Evolutionary conservation across 2,888 invertebrate genomes (phyloP), one percentile per base, ranked within the genome.

Genomic region (Ametastegia equiseti): DNA sequence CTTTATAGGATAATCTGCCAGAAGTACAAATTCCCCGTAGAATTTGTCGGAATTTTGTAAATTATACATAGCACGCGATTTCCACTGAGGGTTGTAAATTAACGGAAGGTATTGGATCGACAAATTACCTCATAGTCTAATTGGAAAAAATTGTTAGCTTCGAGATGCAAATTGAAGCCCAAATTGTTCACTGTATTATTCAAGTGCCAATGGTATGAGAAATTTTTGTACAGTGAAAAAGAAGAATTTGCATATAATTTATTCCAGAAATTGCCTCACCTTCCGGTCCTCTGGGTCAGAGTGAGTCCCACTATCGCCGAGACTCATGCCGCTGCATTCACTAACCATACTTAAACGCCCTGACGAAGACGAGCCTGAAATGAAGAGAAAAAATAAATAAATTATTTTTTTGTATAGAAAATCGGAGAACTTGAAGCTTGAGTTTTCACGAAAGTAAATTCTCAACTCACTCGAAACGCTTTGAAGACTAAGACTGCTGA

Each of bases 241-340:
- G 19, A 50, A 54, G 19, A 1, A 54, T 42, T 9, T 9, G 9
- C 9, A 9, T 9, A 42, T 9, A 42, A 42, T 19, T 15, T 54
- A 9, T 54, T 5, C 19, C 15, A 9, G 3, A 5, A 13, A 54
- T 54, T 30, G 1, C 36, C 19, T 75, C 84, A 92, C 93, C 89
- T 93, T 93, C 83, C 96, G 94, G 80, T 97, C 97, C 83, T 97
- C 97, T 80, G 95, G 94, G 90, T 97, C 97, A 0, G 97, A 97
- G 88, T 97, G 97, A 0, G 97, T 96, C 80, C 97, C 97, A 88
- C 96, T 97, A 87, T 97, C 97, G 0, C 96, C 96, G 0, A 96
- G 93, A 86, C 97, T 97, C 45, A 95, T 95, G 2, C 96, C 96
- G 86, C 97, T 97, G 85, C 94, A 93, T 30, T 93, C 94, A 86